Evolutionary conservation across 2,888 invertebrate species (phyloP), one percentile per base, ranked within the genome.

Genomic region (Oxystoma pomonae): DNA sequence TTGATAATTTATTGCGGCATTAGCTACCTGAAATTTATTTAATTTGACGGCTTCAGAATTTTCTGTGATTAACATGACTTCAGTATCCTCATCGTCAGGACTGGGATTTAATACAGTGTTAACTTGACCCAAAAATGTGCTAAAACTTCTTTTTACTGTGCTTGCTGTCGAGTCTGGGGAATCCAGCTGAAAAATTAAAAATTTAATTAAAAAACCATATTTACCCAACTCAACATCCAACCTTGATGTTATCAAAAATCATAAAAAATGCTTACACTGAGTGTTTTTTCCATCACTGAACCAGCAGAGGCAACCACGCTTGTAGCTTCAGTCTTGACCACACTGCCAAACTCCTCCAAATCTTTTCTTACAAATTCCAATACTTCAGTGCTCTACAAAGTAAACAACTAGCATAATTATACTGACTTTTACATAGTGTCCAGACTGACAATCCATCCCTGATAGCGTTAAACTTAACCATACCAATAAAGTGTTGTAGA

Each of bases 341-440:
- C 89, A 59, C 84, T 84, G 16, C 90, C 87, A 70, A 91, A 86
- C 78, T 91, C 91, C 73, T 87, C 89, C 69, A 91, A 79, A 77
- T 91, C 91, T 72, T 88, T 88, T 76, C 88, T 90, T 68, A 91
- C 90, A 83, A 90, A 90, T 64, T 90, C 88, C 71, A 89, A 83
- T 1, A 90, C 90, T 76, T 89, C 89, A 1, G 86, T 86, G 58
- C 90, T 89, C 89, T 90, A 78, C 1, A 71, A 67, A 59, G 60
- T 50, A 17, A 67, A 55, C 50, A 50, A 19, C 12, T 9, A 51
- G 57, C 21, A 35, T 50, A 57, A 58, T n/a, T 56, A 52, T 52
- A 16, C n/a, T 49, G 52, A 17, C 12, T 53, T 5, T 20, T 16
- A 49, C 57, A 59, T 51, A 19, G 57, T 58, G 59, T 69, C 71